Evolutionary conservation across 2,888 invertebrate species (phyloP).

Genomic region (Octodonta nipae): DNA sequence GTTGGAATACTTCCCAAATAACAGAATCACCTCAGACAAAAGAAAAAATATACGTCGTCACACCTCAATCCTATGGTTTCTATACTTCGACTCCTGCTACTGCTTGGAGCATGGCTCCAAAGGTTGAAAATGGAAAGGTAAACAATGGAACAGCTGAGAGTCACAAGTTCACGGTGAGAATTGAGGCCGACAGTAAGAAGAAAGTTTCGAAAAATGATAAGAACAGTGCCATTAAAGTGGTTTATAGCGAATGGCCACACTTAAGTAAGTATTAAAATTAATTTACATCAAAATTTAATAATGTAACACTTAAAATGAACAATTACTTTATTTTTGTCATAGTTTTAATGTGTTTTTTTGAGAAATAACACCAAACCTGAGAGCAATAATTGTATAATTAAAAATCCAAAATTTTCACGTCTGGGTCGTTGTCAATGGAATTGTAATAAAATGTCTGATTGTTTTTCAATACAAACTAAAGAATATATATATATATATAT

Average conservation of each 20-base stretch:
- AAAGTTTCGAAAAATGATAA: slow-evolving; percentile 12
- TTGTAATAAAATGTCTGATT: no score
- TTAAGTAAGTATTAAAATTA: slow-evolving; percentile 34
- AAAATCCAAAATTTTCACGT: no score
- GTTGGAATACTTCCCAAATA: slow-evolving; percentile 56
- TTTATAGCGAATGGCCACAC: slow-evolving; percentile 37
- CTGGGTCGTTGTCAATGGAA: no score
- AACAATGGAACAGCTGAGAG: slow-evolving; percentile 16
- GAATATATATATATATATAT: no score
- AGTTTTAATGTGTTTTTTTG: no score
- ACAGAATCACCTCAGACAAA: slow-evolving; percentile 63
- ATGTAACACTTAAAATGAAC: no score
- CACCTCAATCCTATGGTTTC: slow-evolving; percentile 52
- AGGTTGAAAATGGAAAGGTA: slow-evolving; percentile 26
- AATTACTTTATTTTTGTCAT: no score
- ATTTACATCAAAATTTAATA: no score
- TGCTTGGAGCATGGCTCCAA: slow-evolving; percentile 26
- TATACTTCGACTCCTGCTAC: slow-evolving; percentile 22
- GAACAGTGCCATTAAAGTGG: slow-evolving; percentile 25
- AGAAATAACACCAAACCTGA: no score
- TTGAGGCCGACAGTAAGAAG: slow-evolving; percentile 18
- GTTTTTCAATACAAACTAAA: no score
- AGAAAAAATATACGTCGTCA: slow-evolving; percentile 72
- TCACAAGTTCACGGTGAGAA: slow-evolving; percentile 22
- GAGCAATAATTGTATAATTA: no score